Percentiles rank a stretch among this genome's conserved stretches.
phyloP scores from a whole-genome alignment of 2,113 vertebrate genomes.

The Tursiops truncatus region DNA sequence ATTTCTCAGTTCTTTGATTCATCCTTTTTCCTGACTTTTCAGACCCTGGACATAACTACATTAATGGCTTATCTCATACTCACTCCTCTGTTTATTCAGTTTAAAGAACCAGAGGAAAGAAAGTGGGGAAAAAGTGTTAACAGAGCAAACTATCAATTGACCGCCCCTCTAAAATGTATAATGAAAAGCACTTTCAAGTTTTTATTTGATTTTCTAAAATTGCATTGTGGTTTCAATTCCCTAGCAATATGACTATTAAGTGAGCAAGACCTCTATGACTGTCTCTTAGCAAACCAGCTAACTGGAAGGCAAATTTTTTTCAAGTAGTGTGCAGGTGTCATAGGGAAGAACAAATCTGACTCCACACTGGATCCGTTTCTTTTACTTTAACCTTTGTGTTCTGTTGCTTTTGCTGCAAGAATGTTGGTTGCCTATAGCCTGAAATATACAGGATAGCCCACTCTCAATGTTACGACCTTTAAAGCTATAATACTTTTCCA shows the following conservation, averaged over 20 bases:
- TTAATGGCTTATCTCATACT: not conserved
- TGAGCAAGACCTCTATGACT: not conserved
- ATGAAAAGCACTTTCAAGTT: not conserved
- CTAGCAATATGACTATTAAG: not conserved
- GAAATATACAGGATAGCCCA: not conserved
- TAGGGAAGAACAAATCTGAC: not conserved
- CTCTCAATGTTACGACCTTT: not conserved
- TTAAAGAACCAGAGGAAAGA: not conserved
- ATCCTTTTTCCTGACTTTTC: not conserved
- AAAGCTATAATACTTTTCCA: not conserved
- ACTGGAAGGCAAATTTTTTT: not conserved
- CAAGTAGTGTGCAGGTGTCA: not conserved
- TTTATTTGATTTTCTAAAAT: not conserved
- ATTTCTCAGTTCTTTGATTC: not conserved
- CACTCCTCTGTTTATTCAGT: not conserved
- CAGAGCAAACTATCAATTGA: not conserved
- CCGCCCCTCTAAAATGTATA: not conserved
- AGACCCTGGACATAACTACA: not conserved
- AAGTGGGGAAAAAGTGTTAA: not conserved
- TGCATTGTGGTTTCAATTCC: not conserved
- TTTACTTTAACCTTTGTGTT: not conserved
- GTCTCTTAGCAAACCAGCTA: conserved; percentile 1
- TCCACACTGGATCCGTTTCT: not conserved
- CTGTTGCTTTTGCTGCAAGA: not conserved
- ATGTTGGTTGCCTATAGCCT: not conserved